These are phyloP conservation scores for Eulemur rufifrons DNA, from an alignment of 2,113 vertebrate genomes.

Conservation along the genomic window DNA sequence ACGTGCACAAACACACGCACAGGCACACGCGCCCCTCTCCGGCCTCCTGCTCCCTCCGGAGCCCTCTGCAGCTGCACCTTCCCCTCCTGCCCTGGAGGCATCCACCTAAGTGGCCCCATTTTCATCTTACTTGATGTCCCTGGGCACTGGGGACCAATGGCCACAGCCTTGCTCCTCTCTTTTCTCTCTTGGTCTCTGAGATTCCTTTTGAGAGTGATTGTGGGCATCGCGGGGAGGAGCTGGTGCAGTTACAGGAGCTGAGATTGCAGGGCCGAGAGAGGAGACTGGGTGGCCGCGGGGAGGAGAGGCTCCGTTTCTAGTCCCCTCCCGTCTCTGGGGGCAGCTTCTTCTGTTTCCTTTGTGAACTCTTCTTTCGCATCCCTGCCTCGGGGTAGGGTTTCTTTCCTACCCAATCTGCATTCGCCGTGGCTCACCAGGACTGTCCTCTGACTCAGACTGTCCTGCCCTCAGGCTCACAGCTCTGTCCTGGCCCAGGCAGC, in stretches of 20 bases:
- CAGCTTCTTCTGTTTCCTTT: background rate
- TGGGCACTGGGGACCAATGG: rapidly evolving
- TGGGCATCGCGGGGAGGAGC: background rate
- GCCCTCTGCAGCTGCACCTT: background rate
- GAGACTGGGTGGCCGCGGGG: rapidly evolving
- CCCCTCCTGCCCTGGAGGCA: background rate
- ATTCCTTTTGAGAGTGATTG: background rate
- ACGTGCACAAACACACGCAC: background rate
- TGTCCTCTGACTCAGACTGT: background rate
- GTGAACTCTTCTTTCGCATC: background rate
- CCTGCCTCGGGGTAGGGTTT: rapidly evolving
- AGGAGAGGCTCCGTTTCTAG: background rate
- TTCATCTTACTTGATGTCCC: background rate
- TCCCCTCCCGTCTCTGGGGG: rapidly evolving
- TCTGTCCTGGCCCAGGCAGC: background rate
- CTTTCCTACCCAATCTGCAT: rapidly evolving
- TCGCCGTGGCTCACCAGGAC: rapidly evolving
- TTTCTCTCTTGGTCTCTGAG: background rate
- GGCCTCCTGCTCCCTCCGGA: rapidly evolving
- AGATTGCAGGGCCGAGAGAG: too few relatives aligned
- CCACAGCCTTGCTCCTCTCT: background rate
- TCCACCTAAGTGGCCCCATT: rapidly evolving
- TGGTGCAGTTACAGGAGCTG: background rate
- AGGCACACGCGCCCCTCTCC: background rate
- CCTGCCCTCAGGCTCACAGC: background rate